A percentile compares a stretch with the other conserved stretches of the same genome.
These are phyloP conservation scores for Actinernus sp. DNA, from an alignment of 92 coral and sea anemone genomes.

Conservation along the genomic window DNA sequence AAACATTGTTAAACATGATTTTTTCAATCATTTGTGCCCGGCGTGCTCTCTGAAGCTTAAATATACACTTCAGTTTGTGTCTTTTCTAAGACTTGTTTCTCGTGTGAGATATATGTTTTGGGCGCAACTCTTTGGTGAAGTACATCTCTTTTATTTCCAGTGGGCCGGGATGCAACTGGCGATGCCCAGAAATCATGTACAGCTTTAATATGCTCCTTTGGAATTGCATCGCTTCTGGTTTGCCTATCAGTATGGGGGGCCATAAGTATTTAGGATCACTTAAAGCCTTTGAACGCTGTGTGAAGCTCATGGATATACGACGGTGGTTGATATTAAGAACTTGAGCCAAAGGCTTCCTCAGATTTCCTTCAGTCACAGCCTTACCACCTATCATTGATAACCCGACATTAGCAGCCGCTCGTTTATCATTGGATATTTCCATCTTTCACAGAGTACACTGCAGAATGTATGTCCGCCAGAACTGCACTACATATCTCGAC, in stretches of 20 bases:
- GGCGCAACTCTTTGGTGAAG: slow-evolving; percentile 31
- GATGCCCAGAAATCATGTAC: slow-evolving; percentile 67
- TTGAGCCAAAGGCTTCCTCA: neutral
- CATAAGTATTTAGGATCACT: neutral
- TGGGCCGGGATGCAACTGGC: slow-evolving; percentile 52
- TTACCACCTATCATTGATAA: slow-evolving; percentile 19
- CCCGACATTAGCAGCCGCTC: slow-evolving; percentile 15
- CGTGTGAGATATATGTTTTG: slow-evolving; percentile 37
- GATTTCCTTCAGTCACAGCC: neutral
- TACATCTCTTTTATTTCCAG: slow-evolving; percentile 66
- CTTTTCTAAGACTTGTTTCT: slow-evolving; percentile 62
- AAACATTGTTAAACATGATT: too few species aligned
- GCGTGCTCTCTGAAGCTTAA: slow-evolving; percentile 41
- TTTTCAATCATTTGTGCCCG: too few species aligned
- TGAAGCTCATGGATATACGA: slow-evolving; percentile 9
- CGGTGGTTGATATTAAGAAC: slow-evolving; percentile 5
- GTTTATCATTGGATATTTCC: slow-evolving; percentile 17
- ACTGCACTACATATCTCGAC: neutral
- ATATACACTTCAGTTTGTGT: slow-evolving; percentile 72
- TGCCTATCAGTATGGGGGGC: slow-evolving; percentile 3
- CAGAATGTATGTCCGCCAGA: neutral
- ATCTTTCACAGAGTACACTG: neutral
- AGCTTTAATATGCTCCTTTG: slow-evolving; percentile 5
- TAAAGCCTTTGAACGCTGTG: slow-evolving; percentile 2
- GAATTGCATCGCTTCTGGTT: slow-evolving; percentile 10